Evolutionary conservation across 2,797 vertebrate species (phyloP), one percentile per base, ranked within the genome.

Genomic region (Acipenser ruthenus): DNA sequence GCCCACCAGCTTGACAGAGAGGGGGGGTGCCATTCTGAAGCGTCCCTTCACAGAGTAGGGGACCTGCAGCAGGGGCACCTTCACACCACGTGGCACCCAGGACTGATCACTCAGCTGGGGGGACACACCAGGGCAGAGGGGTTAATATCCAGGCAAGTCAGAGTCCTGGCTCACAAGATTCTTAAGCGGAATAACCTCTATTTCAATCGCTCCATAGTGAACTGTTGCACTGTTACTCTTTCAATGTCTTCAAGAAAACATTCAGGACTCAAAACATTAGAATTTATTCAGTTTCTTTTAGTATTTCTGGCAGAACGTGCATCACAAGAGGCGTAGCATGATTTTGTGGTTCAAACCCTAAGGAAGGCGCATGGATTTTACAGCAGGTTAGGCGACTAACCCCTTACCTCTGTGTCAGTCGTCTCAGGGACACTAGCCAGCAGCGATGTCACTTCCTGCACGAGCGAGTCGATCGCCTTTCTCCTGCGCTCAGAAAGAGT

Each of bases 21-120:
- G 64, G 0, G 94, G 96, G 1, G 93, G 89, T 47, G 90, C 71
- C 62, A 97, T 97, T 70, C 77, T 83, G 82, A 99, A 99, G 70
- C 79, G 92, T 23, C 96, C 95, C 77, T 97, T 97, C 49, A 92
- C 82, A 0, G 23, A 65, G 73, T 92, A 92, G 0, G 95, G 95
- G 53, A 94, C 75, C 69, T 95, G 84, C 67, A 93, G 85, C 72
- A 97, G 86, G 0, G 95, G 96, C 4, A 98, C 89, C 75, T 87
- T 92, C 58, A 96, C 87, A 0, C 61, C 78, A 23, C 72, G 70
- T 0, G 90, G 85, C 59, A 98, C 87, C 97, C 95, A 98, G 0
- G 90, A 80, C 76, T 93, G 84, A 72, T 98, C 88, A 0, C 73
- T 86, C 12, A 97, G 73, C 96, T 99, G 74, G 9, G 23, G 23